Base-by-base conservation (phyloP, 2,888 invertebrate species). In the Cyclophora punctaria region DNA sequence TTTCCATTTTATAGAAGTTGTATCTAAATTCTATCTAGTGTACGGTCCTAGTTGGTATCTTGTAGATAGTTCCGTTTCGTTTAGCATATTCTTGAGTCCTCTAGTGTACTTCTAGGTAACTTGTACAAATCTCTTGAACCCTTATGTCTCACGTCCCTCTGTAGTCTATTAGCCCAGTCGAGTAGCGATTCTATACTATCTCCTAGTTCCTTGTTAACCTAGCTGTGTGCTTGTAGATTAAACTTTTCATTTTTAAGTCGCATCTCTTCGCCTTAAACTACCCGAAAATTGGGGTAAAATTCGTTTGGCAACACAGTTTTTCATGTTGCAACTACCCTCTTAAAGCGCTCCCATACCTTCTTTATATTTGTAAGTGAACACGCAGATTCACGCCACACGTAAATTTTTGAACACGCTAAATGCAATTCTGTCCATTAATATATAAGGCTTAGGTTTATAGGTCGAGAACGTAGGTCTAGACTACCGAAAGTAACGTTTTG, bases 361-460 rank as follows among this genome's bases (percentile, higher is more conserved):
- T 54, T 48, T 53, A 34, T 51, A 50, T 45, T 46, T 35, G 4
- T 42, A 20, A 20, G 20, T 20, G 20, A 20, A 51, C 55, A 53
- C 56, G 53, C 55, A 47, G 51, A 58, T 52, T 63, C 72, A 71
- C 75, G 73, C 75, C 62, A 70, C 72, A 70, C 71, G 67, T 63
- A 61, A 64, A 56, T 55, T 61, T 59, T 70, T 64, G 63, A 72
- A 76, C 80, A 85, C 83, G 84, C 86, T 79, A 83, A 80, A 83
- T 75, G 87, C 87, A 85, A 88, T 79, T 85, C 87, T 88, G 87
- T 88, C 87, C 87, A 88, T 83, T 88, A 83, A 58, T 71, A 55
- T 84, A 85, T 84, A 85, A 84, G 83, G 62, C 62, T 60, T 58
- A 58, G 64, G 62, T 20, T 20, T 54, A 48, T 78, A 80, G 75